A percentile compares a stretch with the other conserved stretches of the same genome.
phyloP scores from a whole-genome alignment of 30 jellyfish, hydroid and myxozoan species.

The Clytia hemisphaerica region DNA sequence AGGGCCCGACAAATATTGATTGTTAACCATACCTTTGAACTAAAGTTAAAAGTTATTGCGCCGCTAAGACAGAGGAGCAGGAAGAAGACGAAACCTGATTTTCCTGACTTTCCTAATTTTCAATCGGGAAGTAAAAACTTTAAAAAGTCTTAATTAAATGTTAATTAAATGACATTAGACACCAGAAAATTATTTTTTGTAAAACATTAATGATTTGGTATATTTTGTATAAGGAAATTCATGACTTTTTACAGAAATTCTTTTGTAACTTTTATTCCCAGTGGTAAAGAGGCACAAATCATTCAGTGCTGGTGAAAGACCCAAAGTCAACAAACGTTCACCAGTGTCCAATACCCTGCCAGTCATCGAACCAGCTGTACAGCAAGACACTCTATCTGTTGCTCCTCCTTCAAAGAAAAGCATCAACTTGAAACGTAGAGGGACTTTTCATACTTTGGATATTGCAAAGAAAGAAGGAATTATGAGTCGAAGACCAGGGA shows the following conservation, averaged over 20 bases:
- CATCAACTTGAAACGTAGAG: background rate
- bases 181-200: no score
- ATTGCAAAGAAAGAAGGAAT: constrained; percentile 15
- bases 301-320: constrained; percentile 27
- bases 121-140: no score
- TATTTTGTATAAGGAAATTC: background rate
- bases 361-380: background rate
- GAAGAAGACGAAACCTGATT: no score
- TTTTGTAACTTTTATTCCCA: background rate
- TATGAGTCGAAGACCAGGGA: background rate
- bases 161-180: no score
- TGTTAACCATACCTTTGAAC: no score
- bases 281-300: constrained; percentile 26
- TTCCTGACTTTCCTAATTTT: no score
- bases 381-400: background rate
- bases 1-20: no score
- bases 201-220: background rate
- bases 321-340: background rate
- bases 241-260: background rate
- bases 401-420: constrained; percentile 11
- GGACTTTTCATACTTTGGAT: constrained; percentile 15
- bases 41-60: no score
- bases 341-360: background rate
- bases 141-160: no score
- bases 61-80: no score